Evolutionary conservation across 2,113 vertebrate species (phyloP), one percentile per base, ranked within the genome.

Genomic region (Podocnemis expansa): DNA sequence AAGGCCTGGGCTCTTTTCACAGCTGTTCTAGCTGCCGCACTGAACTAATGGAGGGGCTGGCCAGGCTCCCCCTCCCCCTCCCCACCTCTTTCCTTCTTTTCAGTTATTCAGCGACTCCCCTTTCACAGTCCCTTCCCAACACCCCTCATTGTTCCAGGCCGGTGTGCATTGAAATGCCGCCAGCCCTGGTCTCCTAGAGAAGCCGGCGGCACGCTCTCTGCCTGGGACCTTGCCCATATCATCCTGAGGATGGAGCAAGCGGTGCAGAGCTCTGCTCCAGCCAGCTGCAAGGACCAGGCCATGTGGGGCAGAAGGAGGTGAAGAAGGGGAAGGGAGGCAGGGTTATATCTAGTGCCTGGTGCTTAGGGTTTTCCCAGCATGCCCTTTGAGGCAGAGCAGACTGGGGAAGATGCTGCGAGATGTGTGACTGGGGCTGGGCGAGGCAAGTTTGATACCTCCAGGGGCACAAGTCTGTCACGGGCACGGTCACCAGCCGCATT

Each of bases 1-100:
- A 99, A 99, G 99, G 98, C 98, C 97, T 97, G 98, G 98, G 98
- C 98, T 98, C 98, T 98, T 99, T 99, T 99, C 99, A 99, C 99
- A 99, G 99, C 98, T 98, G 98, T 98, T 98, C 96, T 81, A 95
- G 97, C 98, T 94, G 98, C 98, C 98, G 98, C 98, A 98, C 98
- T 98, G 98, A 98, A 98, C 98, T 98, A 98, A 98, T 97, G 97
- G 97, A 98, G 97, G 97, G 97, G 98, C 97, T 89, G 94, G 92
- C 95, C 83, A 75, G 91, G 93, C 91, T 96, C 97, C 97, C 92
- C 96, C 97, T 93, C 96, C 96, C 96, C 80, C 84, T 96, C 92
- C 92, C 80, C 85, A 96, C 93, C 94, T 93, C 83, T 87, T 78
- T 82, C 96, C 84, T 95, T 82, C 95, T 94, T 97, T 97, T 98